These are phyloP conservation scores for Lepidurus packardi DNA, from an alignment of 1,140 invertebrate genomes.

Conservation along the genomic window DNA sequence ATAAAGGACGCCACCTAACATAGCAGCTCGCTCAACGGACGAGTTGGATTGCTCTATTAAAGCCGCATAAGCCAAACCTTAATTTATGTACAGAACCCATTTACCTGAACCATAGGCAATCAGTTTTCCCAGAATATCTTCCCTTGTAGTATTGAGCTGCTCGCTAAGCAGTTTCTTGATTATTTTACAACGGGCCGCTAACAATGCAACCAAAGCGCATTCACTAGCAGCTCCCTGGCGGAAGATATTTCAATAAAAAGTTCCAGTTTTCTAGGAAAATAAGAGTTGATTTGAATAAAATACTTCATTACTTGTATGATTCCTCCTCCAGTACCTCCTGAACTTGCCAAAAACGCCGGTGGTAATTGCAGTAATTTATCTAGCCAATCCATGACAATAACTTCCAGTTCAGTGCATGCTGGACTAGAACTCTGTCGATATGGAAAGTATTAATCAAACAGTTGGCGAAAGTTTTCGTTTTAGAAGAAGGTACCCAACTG, in stretches of 20 bases:
- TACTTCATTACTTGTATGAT: constrained; percentile 85
- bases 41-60: constrained; percentile 80
- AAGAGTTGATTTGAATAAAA: too few species aligned
- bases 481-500: constrained; percentile 62
- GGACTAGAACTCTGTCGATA: constrained; percentile 76
- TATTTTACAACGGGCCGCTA: constrained; percentile 78
- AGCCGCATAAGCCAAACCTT: constrained; percentile 31
- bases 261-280: too few species aligned
- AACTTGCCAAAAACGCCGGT: constrained; percentile 75
- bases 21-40: constrained; percentile 84
- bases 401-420: constrained; percentile 95
- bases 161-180: constrained; percentile 63
- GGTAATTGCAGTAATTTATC: constrained; percentile 90
- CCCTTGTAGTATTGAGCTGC: constrained; percentile 71
- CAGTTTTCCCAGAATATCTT: constrained; percentile 76
- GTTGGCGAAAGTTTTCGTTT: neutral
- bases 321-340: constrained; percentile 76
- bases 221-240: constrained; percentile 83
- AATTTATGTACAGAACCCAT: neutral
- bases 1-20: constrained; percentile 82
- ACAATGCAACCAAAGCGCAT: constrained; percentile 74
- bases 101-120: constrained; percentile 76
- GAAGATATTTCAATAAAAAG: too few species aligned
- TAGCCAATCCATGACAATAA: constrained; percentile 95
- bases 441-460: neutral